Conservation (phyloP, 1,140 invertebrate species). For the Drosophila orena region DNA sequence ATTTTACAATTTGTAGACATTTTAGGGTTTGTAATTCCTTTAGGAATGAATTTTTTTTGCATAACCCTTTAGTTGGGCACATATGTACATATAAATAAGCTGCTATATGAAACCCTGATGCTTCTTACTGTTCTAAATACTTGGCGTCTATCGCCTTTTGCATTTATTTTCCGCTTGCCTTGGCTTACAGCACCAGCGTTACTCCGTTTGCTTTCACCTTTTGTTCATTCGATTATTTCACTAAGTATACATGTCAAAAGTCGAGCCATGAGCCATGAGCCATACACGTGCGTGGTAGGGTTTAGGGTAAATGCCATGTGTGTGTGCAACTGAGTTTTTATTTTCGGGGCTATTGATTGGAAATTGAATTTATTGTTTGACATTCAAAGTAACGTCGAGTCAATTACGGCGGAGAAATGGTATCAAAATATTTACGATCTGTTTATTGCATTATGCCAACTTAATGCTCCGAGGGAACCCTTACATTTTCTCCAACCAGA, state of each 20-base stretch:
- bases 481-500: background rate
- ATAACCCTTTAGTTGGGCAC: no score
- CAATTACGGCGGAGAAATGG: constrained; percentile 82
- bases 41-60: no score
- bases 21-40: background rate
- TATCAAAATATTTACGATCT: constrained; percentile 84
- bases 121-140: constrained; percentile 1
- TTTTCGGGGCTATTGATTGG: constrained; percentile 64
- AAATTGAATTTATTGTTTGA: constrained; percentile 84
- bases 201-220: background rate
- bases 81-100: no score
- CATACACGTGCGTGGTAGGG: constrained; percentile 66
- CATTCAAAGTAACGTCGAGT: constrained; percentile 79
- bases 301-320: constrained; percentile 50
- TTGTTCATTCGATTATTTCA: constrained; percentile 33
- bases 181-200: constrained; percentile 58
- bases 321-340: background rate
- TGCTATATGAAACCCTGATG: no score
- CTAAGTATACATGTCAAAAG: constrained; percentile 50
- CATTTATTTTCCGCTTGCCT: constrained; percentile 81
- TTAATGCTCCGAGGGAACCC: constrained; percentile 38
- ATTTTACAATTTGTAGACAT: background rate
- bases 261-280: constrained; percentile 11
- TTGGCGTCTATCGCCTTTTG: constrained; percentile 65
- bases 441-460: constrained; percentile 81